These are phyloP conservation scores for Hypomesus transpacificus DNA, from an alignment of 2,113 vertebrate species.

Conservation along the genomic window DNA sequence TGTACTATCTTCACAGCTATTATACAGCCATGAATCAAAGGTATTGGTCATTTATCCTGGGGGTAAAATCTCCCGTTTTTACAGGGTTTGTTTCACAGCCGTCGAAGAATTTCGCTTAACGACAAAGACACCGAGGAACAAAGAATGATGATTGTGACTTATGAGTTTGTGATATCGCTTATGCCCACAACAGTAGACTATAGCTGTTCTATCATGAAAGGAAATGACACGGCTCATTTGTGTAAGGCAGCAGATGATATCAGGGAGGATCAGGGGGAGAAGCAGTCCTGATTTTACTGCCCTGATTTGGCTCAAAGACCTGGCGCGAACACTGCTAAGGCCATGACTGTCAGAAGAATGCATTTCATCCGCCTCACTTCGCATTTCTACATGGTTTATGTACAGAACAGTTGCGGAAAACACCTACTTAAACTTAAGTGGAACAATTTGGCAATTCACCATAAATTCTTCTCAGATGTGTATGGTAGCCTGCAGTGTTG, in stretches of 20 bases:
- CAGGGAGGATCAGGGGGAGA: constrained; percentile 28
- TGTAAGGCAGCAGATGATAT: constrained; percentile 45
- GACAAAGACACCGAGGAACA: constrained; percentile 45
- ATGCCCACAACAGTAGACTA: constrained; percentile 36
- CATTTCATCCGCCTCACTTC: constrained; percentile 9
- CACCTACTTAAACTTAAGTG: constrained; percentile 1
- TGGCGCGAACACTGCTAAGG: constrained; percentile 6
- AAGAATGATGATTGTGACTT: constrained; percentile 54
- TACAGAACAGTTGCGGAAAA: constrained; percentile 13
- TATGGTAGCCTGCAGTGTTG: background rate
- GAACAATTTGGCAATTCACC: background rate
- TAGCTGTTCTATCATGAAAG: constrained; percentile 31
- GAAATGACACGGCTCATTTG: constrained; percentile 40
- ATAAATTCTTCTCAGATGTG: constrained; percentile 1
- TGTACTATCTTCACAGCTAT: constrained; percentile 59
- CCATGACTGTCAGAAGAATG: constrained; percentile 1
- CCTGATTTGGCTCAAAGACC: constrained; percentile 24
- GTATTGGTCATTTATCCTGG: constrained; percentile 62
- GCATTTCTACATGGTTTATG: constrained; percentile 6
- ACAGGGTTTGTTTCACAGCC: constrained; percentile 46
- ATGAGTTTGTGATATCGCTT: constrained; percentile 55
- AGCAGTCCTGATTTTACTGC: constrained; percentile 21
- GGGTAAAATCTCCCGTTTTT: constrained; percentile 44
- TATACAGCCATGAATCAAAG: constrained; percentile 65
- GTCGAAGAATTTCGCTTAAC: constrained; percentile 31